Conservation (phyloP, 2,888 invertebrate genomes). For the Papilio demoleus region DNA sequence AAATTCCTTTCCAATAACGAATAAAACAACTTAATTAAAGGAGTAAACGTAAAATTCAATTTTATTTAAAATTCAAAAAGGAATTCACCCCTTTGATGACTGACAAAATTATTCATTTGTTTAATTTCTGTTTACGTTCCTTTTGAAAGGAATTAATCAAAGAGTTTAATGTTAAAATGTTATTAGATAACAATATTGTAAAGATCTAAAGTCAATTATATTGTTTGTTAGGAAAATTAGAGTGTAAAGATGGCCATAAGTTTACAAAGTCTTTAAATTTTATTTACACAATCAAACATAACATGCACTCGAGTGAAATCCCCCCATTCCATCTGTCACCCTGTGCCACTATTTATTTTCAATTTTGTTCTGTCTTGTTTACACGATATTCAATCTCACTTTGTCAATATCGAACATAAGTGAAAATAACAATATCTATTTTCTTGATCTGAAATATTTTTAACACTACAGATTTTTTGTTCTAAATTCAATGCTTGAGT, state of each 20-base stretch:
- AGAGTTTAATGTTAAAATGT: no score
- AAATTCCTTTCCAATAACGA: background rate
- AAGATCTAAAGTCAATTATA: no score
- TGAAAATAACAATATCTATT: conserved; percentile 1
- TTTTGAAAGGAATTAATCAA: no score
- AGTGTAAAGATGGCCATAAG: no score
- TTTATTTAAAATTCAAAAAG: background rate
- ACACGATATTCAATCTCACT: conserved; percentile 15
- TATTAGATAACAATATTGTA: no score
- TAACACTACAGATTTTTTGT: background rate
- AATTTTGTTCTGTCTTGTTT: conserved; percentile 24
- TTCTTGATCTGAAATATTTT: conserved; percentile 2
- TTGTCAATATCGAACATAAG: conserved; percentile 14
- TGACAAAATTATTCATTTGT: background rate
- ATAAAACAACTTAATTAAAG: background rate
- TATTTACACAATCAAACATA: background rate
- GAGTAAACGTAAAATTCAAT: background rate
- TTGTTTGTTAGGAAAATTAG: no score
- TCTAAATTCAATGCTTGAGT: background rate
- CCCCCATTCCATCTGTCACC: background rate
- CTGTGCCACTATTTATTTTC: conserved; percentile 22
- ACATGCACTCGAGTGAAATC: background rate
- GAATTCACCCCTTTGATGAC: background rate
- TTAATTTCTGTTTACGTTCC: background rate
- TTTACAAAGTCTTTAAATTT: background rate